Evolutionary conservation across 2,888 invertebrate genomes (phyloP).

Genomic region (Cheilosia variabilis): DNA sequence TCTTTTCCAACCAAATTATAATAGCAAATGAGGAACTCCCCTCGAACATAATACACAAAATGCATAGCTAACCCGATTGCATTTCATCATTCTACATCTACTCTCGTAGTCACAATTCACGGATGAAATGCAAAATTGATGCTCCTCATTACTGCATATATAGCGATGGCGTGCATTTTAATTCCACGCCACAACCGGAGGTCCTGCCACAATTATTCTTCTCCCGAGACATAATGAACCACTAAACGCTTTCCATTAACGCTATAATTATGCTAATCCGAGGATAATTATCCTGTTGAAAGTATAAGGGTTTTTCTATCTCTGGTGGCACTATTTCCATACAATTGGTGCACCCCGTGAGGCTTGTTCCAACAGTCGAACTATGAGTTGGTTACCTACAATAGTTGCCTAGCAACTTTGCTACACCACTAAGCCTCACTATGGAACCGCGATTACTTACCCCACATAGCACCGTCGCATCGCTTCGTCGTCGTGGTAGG

Average conservation of each 20-base stretch:
- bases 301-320: conserved; percentile 59
- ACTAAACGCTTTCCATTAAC: conserved; percentile 75
- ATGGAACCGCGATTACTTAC: conserved; percentile 30
- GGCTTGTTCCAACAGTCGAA: conserved; percentile 29
- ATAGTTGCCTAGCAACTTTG: conserved; percentile 21
- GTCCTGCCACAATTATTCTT: conserved; percentile 66
- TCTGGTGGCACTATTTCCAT: conserved; percentile 29
- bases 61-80: neutral
- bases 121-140: conserved; percentile 60
- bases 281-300: conserved; percentile 72
- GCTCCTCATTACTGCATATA: conserved; percentile 46
- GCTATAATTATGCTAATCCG: conserved; percentile 73
- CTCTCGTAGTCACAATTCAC: neutral
- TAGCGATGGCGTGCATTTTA: conserved; percentile 47
- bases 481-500: conserved; percentile 15
- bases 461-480: conserved; percentile 26
- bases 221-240: conserved; percentile 72
- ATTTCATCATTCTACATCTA: conserved; percentile 25
- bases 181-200: conserved; percentile 57
- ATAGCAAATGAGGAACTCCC: neutral
- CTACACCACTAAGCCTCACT: neutral
- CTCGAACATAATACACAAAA: neutral
- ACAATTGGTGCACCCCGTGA: conserved; percentile 19
- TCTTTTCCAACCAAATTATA: too few species aligned
- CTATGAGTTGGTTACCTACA: conserved; percentile 31